Conservation (phyloP, 2,113 vertebrate genomes). For the Zingel zingel region DNA sequence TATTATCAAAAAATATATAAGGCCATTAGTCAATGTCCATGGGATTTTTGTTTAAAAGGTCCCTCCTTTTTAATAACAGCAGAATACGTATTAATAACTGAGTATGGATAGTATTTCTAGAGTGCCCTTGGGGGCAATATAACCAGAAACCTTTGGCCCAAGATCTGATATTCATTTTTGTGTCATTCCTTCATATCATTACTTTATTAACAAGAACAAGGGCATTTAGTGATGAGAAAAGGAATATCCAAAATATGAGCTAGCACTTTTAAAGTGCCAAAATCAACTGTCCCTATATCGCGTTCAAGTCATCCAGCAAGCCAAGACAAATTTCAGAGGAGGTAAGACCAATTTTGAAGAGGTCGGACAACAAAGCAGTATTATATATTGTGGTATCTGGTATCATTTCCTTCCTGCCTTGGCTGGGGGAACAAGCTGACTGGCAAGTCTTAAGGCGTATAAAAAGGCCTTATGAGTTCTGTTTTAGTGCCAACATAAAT, state of each 20-base stretch:
- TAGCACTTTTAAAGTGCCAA: constrained; percentile 14
- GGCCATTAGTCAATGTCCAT: constrained; percentile 60
- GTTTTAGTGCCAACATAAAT: constrained; percentile 74
- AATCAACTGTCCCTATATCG: constrained; percentile 29
- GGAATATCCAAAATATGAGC: constrained; percentile 13
- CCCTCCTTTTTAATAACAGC: constrained; percentile 26
- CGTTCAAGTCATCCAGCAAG: constrained; percentile 15
- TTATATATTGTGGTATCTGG: constrained; percentile 54
- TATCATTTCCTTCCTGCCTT: constrained; percentile 69
- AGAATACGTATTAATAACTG: constrained; percentile 27
- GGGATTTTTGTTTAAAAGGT: constrained; percentile 36
- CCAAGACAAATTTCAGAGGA: constrained; percentile 51
- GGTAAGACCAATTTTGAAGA: constrained; percentile 45
- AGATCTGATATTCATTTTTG: constrained; percentile 25
- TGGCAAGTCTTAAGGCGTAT: constrained; percentile 44
- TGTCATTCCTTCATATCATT: constrained; percentile 12
- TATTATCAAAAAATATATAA: constrained; percentile 39
- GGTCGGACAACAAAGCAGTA: constrained; percentile 52
- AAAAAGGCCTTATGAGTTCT: constrained; percentile 64
- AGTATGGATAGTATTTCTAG: constrained; percentile 10
- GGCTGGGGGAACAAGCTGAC: constrained; percentile 52
- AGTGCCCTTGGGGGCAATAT: background rate
- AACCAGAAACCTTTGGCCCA: background rate
- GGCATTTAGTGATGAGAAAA: background rate
- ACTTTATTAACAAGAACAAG: constrained; percentile 10